phyloP scores from a whole-genome alignment of 2,113 vertebrate genomes.

The Alethe diademata region DNA sequence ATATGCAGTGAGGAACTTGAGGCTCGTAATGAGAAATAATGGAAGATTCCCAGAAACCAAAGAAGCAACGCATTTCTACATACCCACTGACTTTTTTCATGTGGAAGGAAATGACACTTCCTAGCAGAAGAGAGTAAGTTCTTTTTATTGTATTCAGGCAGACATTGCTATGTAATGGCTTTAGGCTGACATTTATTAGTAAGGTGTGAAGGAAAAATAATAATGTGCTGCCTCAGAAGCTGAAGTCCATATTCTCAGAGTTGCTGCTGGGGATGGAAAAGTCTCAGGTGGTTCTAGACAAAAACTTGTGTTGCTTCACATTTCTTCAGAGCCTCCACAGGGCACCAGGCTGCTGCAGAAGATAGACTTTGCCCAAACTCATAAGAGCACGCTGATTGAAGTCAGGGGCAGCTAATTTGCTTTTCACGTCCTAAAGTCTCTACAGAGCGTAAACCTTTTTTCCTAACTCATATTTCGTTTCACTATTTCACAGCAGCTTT shows the following conservation, averaged over 20 bases:
- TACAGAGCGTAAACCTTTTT: neutral
- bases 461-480: conserved; percentile 54
- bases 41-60: conserved; percentile 56
- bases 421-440: conserved; percentile 46
- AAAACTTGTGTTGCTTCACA: rapidly evolving
- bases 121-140: neutral
- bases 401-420: conserved; percentile 16
- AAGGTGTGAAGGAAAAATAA: neutral
- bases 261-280: neutral
- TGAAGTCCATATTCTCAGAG: conserved; percentile 25
- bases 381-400: conserved; percentile 13
- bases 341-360: neutral
- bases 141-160: neutral
- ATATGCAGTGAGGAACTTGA: conserved; percentile 46
- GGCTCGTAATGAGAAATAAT: conserved; percentile 62
- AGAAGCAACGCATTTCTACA: conserved; percentile 48
- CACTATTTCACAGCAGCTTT: conserved; percentile 57
- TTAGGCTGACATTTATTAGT: neutral
- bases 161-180: neutral
- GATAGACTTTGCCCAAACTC: neutral
- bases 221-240: neutral
- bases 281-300: neutral
- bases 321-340: neutral
- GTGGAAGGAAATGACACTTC: conserved; percentile 38
- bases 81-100: conserved; percentile 56